Evolutionary conservation across 2,797 vertebrate species (phyloP), one percentile per base, ranked within the genome.

Genomic region (Sebastiscus tertius): DNA sequence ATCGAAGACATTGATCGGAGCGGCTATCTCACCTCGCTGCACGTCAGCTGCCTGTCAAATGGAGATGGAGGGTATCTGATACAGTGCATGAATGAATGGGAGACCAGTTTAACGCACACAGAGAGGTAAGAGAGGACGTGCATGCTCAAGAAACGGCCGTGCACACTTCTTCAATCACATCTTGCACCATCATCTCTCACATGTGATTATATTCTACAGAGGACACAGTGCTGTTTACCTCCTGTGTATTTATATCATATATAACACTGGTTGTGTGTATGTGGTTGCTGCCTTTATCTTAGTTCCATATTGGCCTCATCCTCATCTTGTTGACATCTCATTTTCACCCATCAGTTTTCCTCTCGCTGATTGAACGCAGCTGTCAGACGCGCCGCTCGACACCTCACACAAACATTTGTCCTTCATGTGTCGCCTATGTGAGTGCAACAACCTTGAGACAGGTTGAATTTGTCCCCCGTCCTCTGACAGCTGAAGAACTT

Each of bases 1-100:
- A 94, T 94, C 89, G 89, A 95, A 94, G 61, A 72, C 81, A 94
- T 94, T 92, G 93, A 95, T 93, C 29, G 42, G 81, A 77, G 79
- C 46, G 49, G 83, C 84, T 87, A 88, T 90, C 90, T 88, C 88
- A 87, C 85, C 83, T 91, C 74, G 20, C 82, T 86, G 89, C 79
- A 65, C 26, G 80, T 92, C 91, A 93, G 87, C 82, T 89, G 88
- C 83, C 90, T 85, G 87, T 92, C 92, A 90, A 82, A 88, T 81
- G 69, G 82, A 92, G 87, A 93, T 82, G 77, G 84, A 92, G 84
- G 73, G 81, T 83, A 86, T 92, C 87, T 92, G 87, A 93, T 93
- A 88, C 81, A 78, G 85, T 77, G 75, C 59, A 24, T 82, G 73
- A 84, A 81, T 83, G 64, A 88, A 85, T 67, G 71, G 80, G 66